Evolutionary conservation across 2,888 invertebrate genomes (phyloP).

Genomic region (Idaea biselata): DNA sequence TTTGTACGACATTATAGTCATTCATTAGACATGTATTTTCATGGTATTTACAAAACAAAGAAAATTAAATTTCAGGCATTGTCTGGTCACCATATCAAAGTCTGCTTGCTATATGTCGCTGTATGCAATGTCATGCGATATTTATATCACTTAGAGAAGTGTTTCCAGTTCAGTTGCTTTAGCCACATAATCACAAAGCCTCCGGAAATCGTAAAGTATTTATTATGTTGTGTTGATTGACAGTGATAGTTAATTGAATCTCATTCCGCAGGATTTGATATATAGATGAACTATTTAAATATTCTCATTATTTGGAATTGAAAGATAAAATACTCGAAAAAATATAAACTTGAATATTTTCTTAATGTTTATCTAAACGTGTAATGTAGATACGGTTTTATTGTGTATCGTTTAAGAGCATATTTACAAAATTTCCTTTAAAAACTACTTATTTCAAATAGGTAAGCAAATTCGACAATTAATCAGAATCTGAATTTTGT

Average conservation of each 20-base stretch:
- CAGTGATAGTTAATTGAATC: constrained; percentile 42
- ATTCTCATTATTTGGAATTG: constrained; percentile 62
- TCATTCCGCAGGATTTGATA: constrained; percentile 42
- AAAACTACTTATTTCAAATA: no score
- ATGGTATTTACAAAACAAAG: no score
- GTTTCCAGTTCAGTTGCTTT: background rate
- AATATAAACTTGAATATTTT: constrained; percentile 62
- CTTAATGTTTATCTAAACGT: constrained; percentile 61
- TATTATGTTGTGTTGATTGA: constrained; percentile 30
- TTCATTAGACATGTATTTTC: no score
- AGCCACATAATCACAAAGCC: background rate
- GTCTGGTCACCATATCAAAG: no score
- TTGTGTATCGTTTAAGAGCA: background rate
- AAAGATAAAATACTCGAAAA: constrained; percentile 49
- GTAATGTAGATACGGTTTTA: constrained; percentile 29
- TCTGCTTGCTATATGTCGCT: no score
- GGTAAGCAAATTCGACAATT: no score
- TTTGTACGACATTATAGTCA: no score
- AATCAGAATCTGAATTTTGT: no score
- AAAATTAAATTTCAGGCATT: no score
- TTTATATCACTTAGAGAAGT: no score
- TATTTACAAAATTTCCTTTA: no score
- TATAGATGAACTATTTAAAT: constrained; percentile 35
- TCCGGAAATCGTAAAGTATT: constrained; percentile 7
- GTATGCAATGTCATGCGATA: background rate